These are phyloP conservation scores for Hephaestus fuliginosus DNA, from an alignment of 2,797 vertebrate species.

Conservation along the genomic window DNA sequence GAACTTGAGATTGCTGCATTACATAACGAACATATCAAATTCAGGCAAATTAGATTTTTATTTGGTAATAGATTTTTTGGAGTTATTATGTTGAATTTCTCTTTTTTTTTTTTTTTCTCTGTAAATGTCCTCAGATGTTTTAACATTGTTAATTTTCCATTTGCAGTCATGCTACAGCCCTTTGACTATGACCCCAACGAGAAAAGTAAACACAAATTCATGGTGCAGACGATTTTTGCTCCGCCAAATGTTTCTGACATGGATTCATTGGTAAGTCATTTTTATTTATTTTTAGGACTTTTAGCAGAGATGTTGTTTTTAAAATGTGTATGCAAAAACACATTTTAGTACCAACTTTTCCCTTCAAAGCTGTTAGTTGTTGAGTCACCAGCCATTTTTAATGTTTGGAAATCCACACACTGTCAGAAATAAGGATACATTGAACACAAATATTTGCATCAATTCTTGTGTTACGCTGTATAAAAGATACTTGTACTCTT, in stretches of 20 bases:
- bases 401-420: neutral
- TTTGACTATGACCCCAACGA: slow-evolving; percentile 99
- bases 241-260: slow-evolving; percentile 93
- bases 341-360: neutral
- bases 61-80: neutral
- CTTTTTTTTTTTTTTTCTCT: neutral
- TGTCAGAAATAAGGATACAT: neutral
- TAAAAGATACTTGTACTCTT: neutral
- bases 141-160: slow-evolving; percentile 30
- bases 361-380: neutral
- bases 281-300: neutral
- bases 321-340: neutral
- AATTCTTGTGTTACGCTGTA: neutral
- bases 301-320: neutral
- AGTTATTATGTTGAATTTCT: neutral
- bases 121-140: neutral
- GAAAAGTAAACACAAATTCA: slow-evolving; percentile 99
- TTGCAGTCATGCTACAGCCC: slow-evolving; percentile 97
- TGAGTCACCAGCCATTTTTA: neutral
- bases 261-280: slow-evolving; percentile 94
- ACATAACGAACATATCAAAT: neutral
- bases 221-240: slow-evolving; percentile 99
- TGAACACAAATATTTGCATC: neutral
- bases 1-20: neutral
- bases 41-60: neutral